These are phyloP conservation scores for Drosophila hamatofila DNA, from an alignment of 2,888 invertebrate genomes.

Conservation along the genomic window DNA sequence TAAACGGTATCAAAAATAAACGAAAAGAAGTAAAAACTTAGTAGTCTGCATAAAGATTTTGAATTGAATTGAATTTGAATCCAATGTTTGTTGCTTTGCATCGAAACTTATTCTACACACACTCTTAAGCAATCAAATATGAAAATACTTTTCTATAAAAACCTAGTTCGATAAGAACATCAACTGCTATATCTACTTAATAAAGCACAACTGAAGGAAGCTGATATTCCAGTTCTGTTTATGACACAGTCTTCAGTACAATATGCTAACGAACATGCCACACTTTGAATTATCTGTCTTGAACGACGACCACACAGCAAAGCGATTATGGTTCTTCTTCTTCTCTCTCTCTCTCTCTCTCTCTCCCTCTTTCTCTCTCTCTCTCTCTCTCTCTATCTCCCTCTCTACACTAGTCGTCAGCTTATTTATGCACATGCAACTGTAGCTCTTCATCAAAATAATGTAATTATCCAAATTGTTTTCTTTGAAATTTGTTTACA, in stretches of 20 bases:
- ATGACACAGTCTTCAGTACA: not conserved
- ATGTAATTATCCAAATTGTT: constrained; percentile 81
- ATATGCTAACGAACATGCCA: constrained; percentile 27
- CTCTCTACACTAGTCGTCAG: constrained; percentile 14
- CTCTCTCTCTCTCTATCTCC: not conserved
- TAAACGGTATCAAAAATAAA: constrained; percentile 5
- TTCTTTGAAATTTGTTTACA: constrained; percentile 80
- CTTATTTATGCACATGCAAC: constrained; percentile 70
- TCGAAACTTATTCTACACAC: not conserved
- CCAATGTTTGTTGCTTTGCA: not conserved
- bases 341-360: not conserved
- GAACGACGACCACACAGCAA: constrained; percentile 70
- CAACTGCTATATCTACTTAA: not conserved
- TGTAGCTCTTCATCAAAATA: constrained; percentile 79
- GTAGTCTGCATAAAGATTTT: no score
- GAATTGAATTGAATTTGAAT: no score
- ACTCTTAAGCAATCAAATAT: not conserved
- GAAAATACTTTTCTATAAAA: not conserved
- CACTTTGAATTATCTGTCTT: constrained; percentile 25
- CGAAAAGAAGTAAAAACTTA: not conserved
- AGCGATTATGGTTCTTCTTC: constrained; percentile 14
- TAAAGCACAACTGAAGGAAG: not conserved
- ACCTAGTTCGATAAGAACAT: not conserved
- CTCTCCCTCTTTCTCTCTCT: not conserved
- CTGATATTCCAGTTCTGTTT: not conserved